Conservation (phyloP, 2,113 vertebrate species). For the Vulpes lagopus region DNA sequence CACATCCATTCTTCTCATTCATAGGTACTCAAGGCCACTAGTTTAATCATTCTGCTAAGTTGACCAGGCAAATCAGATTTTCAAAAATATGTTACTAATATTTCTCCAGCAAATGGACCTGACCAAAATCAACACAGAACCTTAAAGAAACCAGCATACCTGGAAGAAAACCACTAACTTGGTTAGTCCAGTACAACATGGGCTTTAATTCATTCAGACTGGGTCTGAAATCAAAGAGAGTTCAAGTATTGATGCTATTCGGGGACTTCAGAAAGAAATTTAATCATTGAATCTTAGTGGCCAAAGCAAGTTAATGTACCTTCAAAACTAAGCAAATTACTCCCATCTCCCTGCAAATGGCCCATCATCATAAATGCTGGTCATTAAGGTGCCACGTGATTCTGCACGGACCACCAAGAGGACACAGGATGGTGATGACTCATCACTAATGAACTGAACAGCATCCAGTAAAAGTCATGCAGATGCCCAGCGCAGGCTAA, state of each 20-base stretch:
- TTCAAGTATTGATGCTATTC: slow-evolving; percentile 9
- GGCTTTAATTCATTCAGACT: background rate
- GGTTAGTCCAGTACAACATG: background rate
- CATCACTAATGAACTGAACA: slow-evolving; percentile 53
- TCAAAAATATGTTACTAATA: background rate
- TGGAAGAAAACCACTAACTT: slow-evolving; percentile 9
- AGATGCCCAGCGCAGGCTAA: background rate
- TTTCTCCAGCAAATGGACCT: background rate
- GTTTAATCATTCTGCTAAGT: background rate
- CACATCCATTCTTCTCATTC: background rate
- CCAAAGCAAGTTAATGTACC: slow-evolving; percentile 68
- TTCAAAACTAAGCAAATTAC: slow-evolving; percentile 77
- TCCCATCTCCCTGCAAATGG: slow-evolving; percentile 68
- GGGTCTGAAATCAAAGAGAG: slow-evolving; percentile 38
- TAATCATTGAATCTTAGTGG: slow-evolving; percentile 53
- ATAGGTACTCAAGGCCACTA: background rate
- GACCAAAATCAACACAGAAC: background rate
- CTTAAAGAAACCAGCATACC: background rate
- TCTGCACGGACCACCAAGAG: slow-evolving; percentile 23
- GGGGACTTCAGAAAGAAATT: slow-evolving; percentile 52
- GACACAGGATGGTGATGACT: background rate
- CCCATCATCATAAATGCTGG: slow-evolving; percentile 37
- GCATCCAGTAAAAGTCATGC: background rate
- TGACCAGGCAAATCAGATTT: background rate
- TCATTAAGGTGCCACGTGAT: slow-evolving; percentile 58